These are phyloP conservation scores for Tangara arthus DNA, from an alignment of 2,797 vertebrate genomes.

Conservation along the genomic window DNA sequence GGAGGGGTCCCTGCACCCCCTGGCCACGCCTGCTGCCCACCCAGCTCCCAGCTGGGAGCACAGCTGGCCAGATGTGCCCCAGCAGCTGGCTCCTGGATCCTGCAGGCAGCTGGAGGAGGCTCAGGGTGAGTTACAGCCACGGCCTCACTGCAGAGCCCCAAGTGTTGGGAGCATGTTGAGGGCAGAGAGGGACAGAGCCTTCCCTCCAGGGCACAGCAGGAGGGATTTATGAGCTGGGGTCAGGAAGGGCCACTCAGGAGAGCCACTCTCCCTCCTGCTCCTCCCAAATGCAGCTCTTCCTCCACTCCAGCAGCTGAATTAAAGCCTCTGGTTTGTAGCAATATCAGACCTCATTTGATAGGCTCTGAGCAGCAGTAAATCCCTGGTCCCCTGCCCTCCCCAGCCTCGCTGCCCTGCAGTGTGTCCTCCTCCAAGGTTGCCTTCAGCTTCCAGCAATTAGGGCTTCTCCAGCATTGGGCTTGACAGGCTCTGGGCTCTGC, in stretches of 20 bases:
- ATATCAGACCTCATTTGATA: not conserved
- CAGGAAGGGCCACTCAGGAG: not conserved
- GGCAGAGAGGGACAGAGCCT: not conserved
- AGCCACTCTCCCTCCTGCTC: not conserved
- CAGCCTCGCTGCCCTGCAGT: not conserved
- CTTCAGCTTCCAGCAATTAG: constrained; percentile 16
- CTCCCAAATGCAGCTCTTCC: constrained; percentile 20
- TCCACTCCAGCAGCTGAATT: constrained; percentile 36
- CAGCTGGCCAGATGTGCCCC: constrained; percentile 35
- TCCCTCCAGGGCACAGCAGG: not conserved
- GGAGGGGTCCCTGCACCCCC: not conserved
- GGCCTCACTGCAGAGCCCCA: not conserved
- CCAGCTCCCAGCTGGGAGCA: not conserved
- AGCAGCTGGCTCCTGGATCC: not conserved
- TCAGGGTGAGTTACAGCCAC: fast-evolving
- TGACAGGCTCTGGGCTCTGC: not conserved
- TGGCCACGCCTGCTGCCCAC: fast-evolving
- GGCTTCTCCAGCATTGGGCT: not conserved
- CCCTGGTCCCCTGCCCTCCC: constrained; percentile 4
- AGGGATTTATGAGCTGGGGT: not conserved
- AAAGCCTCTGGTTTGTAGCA: constrained; percentile 14
- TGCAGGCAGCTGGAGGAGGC: not conserved
- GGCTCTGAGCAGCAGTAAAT: constrained; percentile 54
- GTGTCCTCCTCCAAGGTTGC: constrained; percentile 59
- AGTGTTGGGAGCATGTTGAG: not conserved